Percentiles rank a stretch among this genome's conserved stretches.
Evolutionary conservation across 92 coral and sea anemone genomes (phyloP).

Genomic region (Phenganax stokvisi): DNA sequence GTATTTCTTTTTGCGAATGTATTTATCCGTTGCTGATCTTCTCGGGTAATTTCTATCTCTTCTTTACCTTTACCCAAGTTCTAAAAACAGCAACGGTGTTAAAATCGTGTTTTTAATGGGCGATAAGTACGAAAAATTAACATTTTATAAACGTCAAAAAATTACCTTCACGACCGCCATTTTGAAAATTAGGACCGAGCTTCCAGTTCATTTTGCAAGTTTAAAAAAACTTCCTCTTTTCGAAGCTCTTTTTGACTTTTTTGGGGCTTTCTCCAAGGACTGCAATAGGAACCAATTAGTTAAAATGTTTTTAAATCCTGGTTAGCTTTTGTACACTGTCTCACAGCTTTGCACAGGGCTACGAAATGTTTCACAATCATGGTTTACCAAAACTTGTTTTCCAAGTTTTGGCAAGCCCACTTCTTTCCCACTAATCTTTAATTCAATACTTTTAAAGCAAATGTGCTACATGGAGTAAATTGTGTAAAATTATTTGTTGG

Average conservation of each 20-base stretch:
- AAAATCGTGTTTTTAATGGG: not conserved
- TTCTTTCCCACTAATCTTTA: not conserved
- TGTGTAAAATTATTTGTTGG: not conserved
- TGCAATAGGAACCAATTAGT: no score
- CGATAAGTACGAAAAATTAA: not conserved
- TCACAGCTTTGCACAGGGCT: no score
- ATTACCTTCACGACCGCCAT: constrained; percentile 35
- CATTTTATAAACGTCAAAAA: not conserved
- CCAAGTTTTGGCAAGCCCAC: no score
- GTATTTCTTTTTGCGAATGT: constrained; percentile 89
- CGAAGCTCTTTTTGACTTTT: not conserved
- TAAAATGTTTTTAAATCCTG: no score
- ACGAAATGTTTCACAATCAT: no score
- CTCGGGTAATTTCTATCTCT: constrained; percentile 81
- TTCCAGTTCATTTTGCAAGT: not conserved
- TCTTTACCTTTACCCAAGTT: constrained; percentile 54
- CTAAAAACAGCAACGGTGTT: not conserved
- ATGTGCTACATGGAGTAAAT: no score
- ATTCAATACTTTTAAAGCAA: no score
- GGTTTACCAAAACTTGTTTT: no score
- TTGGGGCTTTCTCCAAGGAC: not conserved
- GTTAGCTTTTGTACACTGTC: no score
- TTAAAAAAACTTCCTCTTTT: not conserved
- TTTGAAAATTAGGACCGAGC: not conserved
- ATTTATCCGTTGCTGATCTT: constrained; percentile 89